Conservation (phyloP, 2,113 vertebrate species). For the Leucoraja erinaceus region DNA sequence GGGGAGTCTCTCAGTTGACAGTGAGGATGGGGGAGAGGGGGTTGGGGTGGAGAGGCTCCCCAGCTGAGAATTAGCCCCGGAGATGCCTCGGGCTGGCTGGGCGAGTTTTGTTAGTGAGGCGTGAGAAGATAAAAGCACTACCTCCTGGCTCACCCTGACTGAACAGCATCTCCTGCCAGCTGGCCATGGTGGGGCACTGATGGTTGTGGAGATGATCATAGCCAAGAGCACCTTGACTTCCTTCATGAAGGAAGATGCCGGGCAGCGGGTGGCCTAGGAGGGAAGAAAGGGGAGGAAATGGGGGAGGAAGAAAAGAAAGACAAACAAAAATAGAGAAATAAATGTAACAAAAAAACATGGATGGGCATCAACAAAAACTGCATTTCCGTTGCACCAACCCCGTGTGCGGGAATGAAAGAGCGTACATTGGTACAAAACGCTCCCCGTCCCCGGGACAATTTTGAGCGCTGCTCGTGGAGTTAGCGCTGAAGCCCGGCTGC, state of each 20-base stretch:
- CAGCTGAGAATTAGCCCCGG: not conserved
- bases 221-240: conserved; percentile 30
- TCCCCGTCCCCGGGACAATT: not conserved
- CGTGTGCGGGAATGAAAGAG: not conserved
- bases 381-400: not conserved
- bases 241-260: conserved; percentile 25
- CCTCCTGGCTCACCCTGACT: conserved; percentile 30
- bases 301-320: conserved; percentile 25
- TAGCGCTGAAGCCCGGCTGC: too few relatives aligned
- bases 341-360: conserved; percentile 25
- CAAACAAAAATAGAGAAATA: conserved; percentile 21
- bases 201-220: conserved; percentile 36
- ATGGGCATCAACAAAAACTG: conserved; percentile 19
- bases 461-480: not conserved
- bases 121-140: conserved; percentile 23
- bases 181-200: conserved; percentile 34
- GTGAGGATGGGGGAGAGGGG: not conserved
- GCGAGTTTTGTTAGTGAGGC: not conserved
- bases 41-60: not conserved
- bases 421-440: not conserved
- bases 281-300: conserved; percentile 13
- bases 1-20: not conserved
- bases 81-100: not conserved
- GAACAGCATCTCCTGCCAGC: conserved; percentile 32
- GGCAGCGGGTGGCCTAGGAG: conserved; percentile 29